Evolutionary conservation across 2,888 invertebrate species (phyloP), one percentile per base, ranked within the genome.

Genomic region (Catocala fraxini): DNA sequence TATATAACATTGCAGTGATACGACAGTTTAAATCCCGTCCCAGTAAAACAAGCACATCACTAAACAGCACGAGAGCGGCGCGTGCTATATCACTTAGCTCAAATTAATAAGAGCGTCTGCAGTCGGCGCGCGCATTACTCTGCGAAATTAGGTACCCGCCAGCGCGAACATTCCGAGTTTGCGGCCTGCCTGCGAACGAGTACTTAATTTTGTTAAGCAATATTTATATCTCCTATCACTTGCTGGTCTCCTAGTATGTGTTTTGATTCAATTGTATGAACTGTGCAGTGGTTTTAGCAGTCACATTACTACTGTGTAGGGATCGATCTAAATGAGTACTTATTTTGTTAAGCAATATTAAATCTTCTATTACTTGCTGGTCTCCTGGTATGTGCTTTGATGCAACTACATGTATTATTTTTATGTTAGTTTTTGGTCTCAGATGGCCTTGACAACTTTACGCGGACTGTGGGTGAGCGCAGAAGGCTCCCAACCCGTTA

Each of bases 101-200:
- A 69, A 69, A 69, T 69, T 47, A 62, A 56, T 70, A 66, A 69
- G 62, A 62, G 42, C 48, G 54, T 56, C 39, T 39, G 34, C 66
- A 62, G 51, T 25, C 51, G 5, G 46, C 15, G 55, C 25, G 39
- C 43, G 15, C 55, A 42, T 68, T 47, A 54, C 45, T 65, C 53
- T 43, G 60, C 39, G 43, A 59, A 12, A 51, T 54, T 39, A 62
- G 54, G 39, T 59, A 33, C 49, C 49, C 46, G 13, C 15, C 12
- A 11, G 46, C 6, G 46, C 3, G 11, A 42, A 57, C 5, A 0
- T 6, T 6, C 1, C 39, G 68, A 51, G 52, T 33, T 57, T 61
- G 65, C 0, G 33, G 25, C 45, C 9, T n/a, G 62, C 57, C 42
- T 58, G 54, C 13, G 4, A 46, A 47, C 25, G 6, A 47, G 25